A percentile compares a stretch with the other conserved stretches of the same genome.
Evolutionary conservation across 2,797 vertebrate genomes (phyloP).

Genomic region (Pachyuromys duprasi): DNA sequence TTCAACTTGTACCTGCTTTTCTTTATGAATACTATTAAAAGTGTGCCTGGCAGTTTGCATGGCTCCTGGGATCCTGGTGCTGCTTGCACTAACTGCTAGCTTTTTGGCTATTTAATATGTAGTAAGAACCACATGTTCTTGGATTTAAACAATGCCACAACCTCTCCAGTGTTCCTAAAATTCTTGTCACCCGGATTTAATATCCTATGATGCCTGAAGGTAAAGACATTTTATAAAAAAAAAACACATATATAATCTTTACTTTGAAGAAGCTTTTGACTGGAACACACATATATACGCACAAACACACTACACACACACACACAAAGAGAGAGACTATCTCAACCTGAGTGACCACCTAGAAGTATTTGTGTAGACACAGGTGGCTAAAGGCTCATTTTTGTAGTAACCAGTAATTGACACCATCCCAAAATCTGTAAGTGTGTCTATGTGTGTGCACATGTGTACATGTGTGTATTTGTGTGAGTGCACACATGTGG

Average conservation of each 20-base stretch:
- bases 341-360: neutral
- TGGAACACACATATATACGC: neutral
- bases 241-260: conserved; percentile 33
- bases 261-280: conserved; percentile 51
- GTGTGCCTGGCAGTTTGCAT: neutral
- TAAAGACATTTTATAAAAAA: conserved; percentile 27
- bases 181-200: conserved; percentile 32
- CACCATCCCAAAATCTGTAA: neutral
- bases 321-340: neutral
- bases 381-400: neutral
- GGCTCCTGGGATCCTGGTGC: neutral
- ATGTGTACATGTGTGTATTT: neutral
- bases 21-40: conserved; percentile 56
- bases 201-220: conserved; percentile 29
- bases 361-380: neutral
- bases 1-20: conserved; percentile 36
- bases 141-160: conserved; percentile 31
- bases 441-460: neutral
- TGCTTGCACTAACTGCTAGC: neutral
- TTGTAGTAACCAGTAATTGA: neutral
- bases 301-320: neutral
- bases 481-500: neutral
- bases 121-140: conserved; percentile 18
- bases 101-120: conserved; percentile 21
- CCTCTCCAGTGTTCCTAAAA: conserved; percentile 30